Percentiles rank a stretch among this genome's conserved stretches.
These are phyloP conservation scores for Trochalopteron elliotii DNA, from an alignment of 2,113 vertebrate species.

Conservation along the genomic window DNA sequence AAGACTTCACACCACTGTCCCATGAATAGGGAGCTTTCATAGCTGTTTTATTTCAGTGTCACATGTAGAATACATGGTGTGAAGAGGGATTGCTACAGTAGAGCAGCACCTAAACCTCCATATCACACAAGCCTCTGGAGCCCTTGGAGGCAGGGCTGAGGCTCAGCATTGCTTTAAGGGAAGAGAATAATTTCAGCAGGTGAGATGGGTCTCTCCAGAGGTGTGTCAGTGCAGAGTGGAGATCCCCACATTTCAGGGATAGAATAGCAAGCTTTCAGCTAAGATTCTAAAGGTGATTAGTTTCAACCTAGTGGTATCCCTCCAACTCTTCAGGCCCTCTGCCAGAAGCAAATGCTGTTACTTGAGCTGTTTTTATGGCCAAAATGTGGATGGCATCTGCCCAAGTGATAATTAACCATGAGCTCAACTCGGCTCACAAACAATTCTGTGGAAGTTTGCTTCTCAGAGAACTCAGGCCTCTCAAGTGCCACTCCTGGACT, in stretches of 20 bases:
- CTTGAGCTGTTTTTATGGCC: neutral
- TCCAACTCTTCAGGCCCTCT: neutral
- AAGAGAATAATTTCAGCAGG: accelerated
- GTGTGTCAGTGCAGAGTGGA: neutral
- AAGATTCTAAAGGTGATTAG: neutral
- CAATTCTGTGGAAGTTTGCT: neutral
- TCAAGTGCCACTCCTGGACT: neutral
- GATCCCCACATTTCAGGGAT: neutral
- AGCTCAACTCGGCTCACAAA: neutral
- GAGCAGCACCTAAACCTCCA: neutral
- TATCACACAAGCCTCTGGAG: neutral
- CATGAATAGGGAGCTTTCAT: neutral
- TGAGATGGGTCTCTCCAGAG: neutral
- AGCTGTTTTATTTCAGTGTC: neutral
- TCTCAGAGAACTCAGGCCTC: neutral
- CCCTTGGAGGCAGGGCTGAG: accelerated
- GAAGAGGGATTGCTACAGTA: neutral
- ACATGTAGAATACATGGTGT: neutral
- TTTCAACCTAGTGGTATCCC: neutral
- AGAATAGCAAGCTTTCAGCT: neutral
- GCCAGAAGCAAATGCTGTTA: neutral
- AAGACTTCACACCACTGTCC: neutral
- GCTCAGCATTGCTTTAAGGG: neutral
- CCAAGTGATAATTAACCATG: neutral
- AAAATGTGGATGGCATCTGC: neutral